Conservation (phyloP, 2,797 vertebrate genomes). For the Notoglanidium macrostoma region DNA sequence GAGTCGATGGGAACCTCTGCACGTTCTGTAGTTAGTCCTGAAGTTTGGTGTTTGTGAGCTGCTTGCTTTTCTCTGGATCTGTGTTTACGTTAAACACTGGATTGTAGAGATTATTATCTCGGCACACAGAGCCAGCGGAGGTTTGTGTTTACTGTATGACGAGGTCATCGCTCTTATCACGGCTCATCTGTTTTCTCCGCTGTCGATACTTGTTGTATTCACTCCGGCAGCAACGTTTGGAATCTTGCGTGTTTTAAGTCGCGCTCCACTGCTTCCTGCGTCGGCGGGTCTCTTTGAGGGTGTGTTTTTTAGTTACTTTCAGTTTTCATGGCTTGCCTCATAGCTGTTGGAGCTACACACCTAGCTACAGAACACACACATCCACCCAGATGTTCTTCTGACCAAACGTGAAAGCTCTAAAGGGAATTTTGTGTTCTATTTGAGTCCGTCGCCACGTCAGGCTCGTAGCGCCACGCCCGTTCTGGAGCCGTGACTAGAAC, state of each 20-base stretch:
- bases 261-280: background rate
- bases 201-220: background rate
- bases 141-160: background rate
- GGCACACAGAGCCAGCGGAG: background rate
- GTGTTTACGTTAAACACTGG: slow-evolving; percentile 36
- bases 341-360: too few species aligned
- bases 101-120: slow-evolving; percentile 32
- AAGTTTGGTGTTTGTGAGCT: background rate
- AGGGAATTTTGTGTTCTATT: background rate
- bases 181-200: background rate
- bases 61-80: background rate
- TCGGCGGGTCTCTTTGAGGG: background rate
- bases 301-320: background rate
- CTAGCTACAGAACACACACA: background rate
- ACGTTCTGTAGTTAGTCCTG: background rate
- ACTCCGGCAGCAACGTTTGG: background rate
- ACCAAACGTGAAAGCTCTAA: background rate
- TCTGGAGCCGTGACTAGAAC: background rate
- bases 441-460: background rate
- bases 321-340: background rate
- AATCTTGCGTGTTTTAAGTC: background rate
- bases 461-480: background rate
- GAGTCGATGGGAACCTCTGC: background rate
- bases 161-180: background rate
- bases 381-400: background rate